These are phyloP conservation scores for Cinclus cinclus DNA, from an alignment of 2,113 vertebrate species.

Conservation along the genomic window DNA sequence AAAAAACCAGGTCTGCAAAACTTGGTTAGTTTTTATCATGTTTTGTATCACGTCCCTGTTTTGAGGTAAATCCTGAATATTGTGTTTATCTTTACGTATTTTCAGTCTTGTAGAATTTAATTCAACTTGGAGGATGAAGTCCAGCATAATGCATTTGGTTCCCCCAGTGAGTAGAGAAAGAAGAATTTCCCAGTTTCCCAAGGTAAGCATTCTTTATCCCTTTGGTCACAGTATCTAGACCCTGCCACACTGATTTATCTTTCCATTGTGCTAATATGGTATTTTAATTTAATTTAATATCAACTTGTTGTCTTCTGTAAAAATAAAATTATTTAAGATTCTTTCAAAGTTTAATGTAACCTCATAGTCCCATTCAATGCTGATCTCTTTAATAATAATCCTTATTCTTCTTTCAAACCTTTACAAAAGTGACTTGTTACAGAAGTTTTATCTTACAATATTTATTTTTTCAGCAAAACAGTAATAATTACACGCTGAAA, in stretches of 20 bases:
- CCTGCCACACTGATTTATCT: not conserved
- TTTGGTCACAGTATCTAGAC: not conserved
- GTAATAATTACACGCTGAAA: not conserved
- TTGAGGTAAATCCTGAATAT: not conserved
- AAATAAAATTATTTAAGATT: not conserved
- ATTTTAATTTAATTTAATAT: not conserved
- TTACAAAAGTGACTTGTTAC: not conserved
- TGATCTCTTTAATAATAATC: not conserved
- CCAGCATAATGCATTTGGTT: constrained; percentile 59
- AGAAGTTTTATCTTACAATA: not conserved
- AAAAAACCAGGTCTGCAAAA: not conserved
- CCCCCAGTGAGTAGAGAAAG: constrained; percentile 81
- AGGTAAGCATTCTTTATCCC: constrained; percentile 72
- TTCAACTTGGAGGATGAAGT: constrained; percentile 62
- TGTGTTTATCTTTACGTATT: not conserved
- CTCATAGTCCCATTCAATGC: not conserved
- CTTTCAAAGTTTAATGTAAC: not conserved
- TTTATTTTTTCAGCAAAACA: not conserved
- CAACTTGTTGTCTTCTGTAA: not conserved
- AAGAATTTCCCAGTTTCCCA: constrained; percentile 82
- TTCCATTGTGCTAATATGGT: not conserved
- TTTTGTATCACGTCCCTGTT: not conserved
- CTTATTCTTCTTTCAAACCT: not conserved
- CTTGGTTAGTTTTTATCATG: not conserved
- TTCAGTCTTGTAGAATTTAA: not conserved